phyloP scores from a whole-genome alignment of 2,797 vertebrate species.

The Euphonia xanthogaster region DNA sequence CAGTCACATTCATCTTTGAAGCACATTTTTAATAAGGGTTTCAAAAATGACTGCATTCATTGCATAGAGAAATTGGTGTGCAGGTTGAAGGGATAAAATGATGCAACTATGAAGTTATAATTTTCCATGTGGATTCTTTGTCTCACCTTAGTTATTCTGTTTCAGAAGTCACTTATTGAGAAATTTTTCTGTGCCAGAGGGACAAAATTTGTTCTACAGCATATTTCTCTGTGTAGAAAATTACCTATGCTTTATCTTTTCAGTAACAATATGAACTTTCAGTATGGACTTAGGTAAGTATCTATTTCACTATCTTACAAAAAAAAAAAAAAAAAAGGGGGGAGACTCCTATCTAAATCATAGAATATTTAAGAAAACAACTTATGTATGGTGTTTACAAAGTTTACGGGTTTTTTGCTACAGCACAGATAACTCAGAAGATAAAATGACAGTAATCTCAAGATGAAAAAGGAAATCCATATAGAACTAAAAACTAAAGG shows the following conservation, averaged over 20 bases:
- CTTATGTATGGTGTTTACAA: not conserved
- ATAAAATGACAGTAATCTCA: not conserved
- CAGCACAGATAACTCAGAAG: not conserved
- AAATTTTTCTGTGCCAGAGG: not conserved
- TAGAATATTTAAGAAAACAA: not conserved
- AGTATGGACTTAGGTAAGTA: not conserved
- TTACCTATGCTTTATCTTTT: not conserved
- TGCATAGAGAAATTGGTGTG: not conserved
- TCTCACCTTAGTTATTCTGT: not conserved
- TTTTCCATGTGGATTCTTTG: not conserved
- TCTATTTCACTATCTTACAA: not conserved
- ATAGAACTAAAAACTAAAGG: not conserved
- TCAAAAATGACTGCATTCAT: not conserved
- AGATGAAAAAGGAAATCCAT: not conserved
- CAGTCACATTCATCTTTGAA: not conserved
- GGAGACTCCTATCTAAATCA: not conserved
- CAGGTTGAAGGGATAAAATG: not conserved
- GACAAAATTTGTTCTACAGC: not conserved
- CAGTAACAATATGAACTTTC: not conserved
- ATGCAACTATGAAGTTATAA: not conserved
- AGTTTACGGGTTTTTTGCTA: not conserved
- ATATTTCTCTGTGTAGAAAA: not conserved
- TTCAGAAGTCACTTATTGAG: not conserved
- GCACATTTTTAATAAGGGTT: not conserved
- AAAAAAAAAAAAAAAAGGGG: not conserved